Percentiles rank a stretch among this genome's conserved stretches.
Evolutionary conservation across 2,888 invertebrate genomes (phyloP).

Genomic region (Tipula helvola): DNA sequence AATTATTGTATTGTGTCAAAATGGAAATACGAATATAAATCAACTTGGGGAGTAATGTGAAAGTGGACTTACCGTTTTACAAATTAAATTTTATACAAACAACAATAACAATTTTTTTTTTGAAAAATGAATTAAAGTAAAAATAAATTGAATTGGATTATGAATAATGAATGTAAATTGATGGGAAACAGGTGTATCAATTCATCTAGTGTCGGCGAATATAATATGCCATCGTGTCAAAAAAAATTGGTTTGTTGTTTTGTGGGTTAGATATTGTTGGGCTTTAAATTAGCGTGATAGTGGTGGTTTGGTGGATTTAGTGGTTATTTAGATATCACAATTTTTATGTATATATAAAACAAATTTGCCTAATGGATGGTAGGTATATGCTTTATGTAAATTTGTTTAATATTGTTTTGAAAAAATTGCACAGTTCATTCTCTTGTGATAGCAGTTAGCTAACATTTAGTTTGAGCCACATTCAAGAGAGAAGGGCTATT

Average conservation of each 20-base stretch:
- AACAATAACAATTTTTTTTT: background rate
- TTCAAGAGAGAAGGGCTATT: too few relatives aligned
- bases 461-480: too few relatives aligned
- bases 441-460: too few relatives aligned
- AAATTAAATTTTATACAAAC: background rate
- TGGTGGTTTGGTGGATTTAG: background rate
- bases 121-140: background rate
- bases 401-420: too few relatives aligned
- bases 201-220: background rate
- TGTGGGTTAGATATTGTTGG: background rate
- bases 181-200: constrained; percentile 4
- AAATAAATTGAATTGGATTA: constrained; percentile 4
- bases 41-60: background rate
- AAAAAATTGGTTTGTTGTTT: background rate
- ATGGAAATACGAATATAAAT: background rate
- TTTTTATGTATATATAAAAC: too few relatives aligned
- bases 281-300: background rate
- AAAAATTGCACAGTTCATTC: too few relatives aligned
- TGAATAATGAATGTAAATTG: background rate
- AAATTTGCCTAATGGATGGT: too few relatives aligned
- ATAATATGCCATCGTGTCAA: background rate
- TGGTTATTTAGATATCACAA: too few relatives aligned
- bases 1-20: background rate
- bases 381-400: too few relatives aligned
- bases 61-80: background rate